Percentiles rank a stretch among this genome's conserved stretches.
Conservation (phyloP, 2,888 invertebrate species). For the Taenaris catops region DNA sequence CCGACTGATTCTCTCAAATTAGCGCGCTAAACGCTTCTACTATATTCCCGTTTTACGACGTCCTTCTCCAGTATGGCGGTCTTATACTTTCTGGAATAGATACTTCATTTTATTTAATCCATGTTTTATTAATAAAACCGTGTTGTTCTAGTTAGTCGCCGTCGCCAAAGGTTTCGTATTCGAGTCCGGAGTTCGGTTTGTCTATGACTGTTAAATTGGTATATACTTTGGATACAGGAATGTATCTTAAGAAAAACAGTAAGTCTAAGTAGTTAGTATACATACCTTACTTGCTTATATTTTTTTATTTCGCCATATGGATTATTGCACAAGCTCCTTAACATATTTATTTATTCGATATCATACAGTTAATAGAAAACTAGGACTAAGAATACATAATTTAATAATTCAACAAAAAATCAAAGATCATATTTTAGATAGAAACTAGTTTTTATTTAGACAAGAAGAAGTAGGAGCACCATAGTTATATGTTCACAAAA, state of each 20-base stretch:
- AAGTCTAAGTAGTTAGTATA: no score
- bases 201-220: no score
- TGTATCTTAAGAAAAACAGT: no score
- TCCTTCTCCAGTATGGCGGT: slow-evolving; percentile 12
- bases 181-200: no score
- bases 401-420: slow-evolving; percentile 12
- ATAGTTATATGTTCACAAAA: slow-evolving; percentile 14
- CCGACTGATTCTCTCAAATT: slow-evolving; percentile 68
- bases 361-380: neutral
- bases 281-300: no score
- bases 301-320: no score
- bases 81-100: slow-evolving; percentile 1
- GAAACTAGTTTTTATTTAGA: slow-evolving; percentile 20
- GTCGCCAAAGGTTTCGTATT: no score
- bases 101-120: neutral
- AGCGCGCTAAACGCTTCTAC: slow-evolving; percentile 47
- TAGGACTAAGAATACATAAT: slow-evolving; percentile 6
- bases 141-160: no score
- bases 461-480: slow-evolving; percentile 20
- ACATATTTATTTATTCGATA: no score
- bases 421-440: slow-evolving; percentile 12
- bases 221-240: no score
- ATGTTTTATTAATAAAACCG: slow-evolving; percentile 4
- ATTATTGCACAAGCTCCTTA: no score
- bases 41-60: slow-evolving; percentile 27